These are phyloP conservation scores for Halocynthia aurantium DNA, from an alignment of 23 tunicate genomes.

Conservation along the genomic window DNA sequence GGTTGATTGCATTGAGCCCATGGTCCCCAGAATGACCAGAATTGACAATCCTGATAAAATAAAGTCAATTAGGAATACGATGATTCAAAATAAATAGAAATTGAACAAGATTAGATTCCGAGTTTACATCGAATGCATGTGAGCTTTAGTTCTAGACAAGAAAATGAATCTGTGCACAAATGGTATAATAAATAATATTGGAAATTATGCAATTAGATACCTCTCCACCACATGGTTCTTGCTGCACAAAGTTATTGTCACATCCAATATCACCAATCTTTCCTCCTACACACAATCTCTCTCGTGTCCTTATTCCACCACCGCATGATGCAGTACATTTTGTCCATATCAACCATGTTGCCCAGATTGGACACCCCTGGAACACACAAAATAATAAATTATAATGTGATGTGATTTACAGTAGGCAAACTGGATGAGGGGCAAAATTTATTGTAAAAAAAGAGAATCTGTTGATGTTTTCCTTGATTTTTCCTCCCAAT, in stretches of 20 bases:
- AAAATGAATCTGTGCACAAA: no score
- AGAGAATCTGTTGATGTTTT: no score
- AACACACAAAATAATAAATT: no score
- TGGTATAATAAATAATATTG: no score
- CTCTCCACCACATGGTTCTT: slow-evolving; percentile 28
- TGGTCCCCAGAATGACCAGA: slow-evolving; percentile 56
- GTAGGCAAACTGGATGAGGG: no score
- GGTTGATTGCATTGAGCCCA: slow-evolving; percentile 69
- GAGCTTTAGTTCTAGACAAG: no score
- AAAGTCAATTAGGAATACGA: no score
- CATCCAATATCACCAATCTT: slow-evolving; percentile 40
- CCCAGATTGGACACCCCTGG: slow-evolving; percentile 35
- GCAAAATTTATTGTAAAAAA: no score
- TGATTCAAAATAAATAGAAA: no score
- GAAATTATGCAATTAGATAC: not conserved
- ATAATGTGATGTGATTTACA: no score
- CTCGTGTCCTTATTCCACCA: slow-evolving; percentile 43
- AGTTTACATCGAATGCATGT: no score
- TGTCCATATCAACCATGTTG: slow-evolving; percentile 43
- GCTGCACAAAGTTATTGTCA: slow-evolving; percentile 11
- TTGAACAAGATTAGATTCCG: not conserved
- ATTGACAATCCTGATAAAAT: slow-evolving; percentile 33
- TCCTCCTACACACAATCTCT: slow-evolving; percentile 31
- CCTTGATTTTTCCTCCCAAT: no score
- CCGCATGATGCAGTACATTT: slow-evolving; percentile 36